These are phyloP conservation scores for Rhagoletis pomonella DNA, from an alignment of 1,140 invertebrate species.

Conservation along the genomic window DNA sequence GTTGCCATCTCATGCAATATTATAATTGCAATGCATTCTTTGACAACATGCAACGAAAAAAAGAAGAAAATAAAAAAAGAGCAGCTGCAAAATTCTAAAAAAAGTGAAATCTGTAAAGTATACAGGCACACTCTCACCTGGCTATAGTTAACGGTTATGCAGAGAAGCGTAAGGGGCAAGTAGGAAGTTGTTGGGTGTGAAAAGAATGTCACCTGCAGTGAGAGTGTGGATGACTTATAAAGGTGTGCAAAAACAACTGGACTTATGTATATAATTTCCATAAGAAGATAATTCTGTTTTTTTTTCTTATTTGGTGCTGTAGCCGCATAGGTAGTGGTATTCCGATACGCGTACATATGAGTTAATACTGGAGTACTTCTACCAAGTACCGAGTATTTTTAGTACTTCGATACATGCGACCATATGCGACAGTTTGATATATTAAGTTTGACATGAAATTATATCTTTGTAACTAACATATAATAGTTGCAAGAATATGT, in stretches of 20 bases:
- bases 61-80: background rate
- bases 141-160: background rate
- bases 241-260: background rate
- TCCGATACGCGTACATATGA: no score
- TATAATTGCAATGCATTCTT: background rate
- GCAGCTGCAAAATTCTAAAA: background rate
- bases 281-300: background rate
- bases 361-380: no score
- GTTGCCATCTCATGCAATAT: slow-evolving; percentile 28
- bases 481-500: no score
- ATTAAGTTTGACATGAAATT: no score
- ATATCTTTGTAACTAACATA: no score
- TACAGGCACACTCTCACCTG: background rate
- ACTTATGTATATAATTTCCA: background rate
- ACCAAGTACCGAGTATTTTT: no score
- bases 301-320: no score
- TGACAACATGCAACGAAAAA: background rate
- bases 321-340: no score
- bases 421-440: no score
- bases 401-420: no score
- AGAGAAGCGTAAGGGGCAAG: background rate
- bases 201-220: background rate
- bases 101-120: background rate
- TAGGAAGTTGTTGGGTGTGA: slow-evolving; percentile 15
- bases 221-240: slow-evolving; percentile 37